Conservation (phyloP, 2,888 invertebrate species). For the Pollenia griseotomentosa region DNA sequence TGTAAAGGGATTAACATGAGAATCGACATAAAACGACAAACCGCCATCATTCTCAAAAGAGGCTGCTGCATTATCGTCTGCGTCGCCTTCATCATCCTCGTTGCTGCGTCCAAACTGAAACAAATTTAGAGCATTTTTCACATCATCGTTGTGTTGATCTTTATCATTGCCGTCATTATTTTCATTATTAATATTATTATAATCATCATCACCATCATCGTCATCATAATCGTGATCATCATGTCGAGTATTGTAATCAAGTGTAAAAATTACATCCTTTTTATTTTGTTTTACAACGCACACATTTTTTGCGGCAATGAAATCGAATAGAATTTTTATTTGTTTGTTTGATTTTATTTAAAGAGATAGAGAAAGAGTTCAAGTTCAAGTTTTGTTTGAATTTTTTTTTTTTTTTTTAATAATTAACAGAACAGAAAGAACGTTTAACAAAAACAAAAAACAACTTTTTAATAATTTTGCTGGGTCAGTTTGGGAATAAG, state of each 20-base stretch:
- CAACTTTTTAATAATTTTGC: constrained; percentile 50
- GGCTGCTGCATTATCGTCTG: constrained; percentile 76
- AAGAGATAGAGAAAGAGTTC: constrained; percentile 69
- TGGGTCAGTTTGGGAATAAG: constrained; percentile 23
- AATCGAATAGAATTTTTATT: constrained; percentile 67
- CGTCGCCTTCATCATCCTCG: constrained; percentile 79
- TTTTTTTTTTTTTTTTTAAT: constrained; percentile 49
- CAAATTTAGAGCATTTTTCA: constrained; percentile 76
- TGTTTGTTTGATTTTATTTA: constrained; percentile 51
- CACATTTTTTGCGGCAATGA: constrained; percentile 71
- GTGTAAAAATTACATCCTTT: constrained; percentile 78
- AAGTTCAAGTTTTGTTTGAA: constrained; percentile 65
- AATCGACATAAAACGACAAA: constrained; percentile 51
- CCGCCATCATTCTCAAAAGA: constrained; percentile 72
- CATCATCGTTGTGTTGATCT: constrained; percentile 71
- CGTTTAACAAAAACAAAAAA: constrained; percentile 58
- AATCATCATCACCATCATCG: constrained; percentile 72
- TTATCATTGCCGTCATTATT: constrained; percentile 76
- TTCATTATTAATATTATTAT: constrained; percentile 73
- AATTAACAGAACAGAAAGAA: constrained; percentile 58
- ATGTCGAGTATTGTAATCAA: constrained; percentile 78
- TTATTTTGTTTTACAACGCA: constrained; percentile 56
- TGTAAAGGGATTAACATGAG: constrained; percentile 67
- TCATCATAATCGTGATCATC: constrained; percentile 74
- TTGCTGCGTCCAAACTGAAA: constrained; percentile 78